Evolutionary conservation across 2,113 vertebrate genomes (phyloP), one percentile per base, ranked within the genome.

Genomic region (Coryphaenoides rupestris): DNA sequence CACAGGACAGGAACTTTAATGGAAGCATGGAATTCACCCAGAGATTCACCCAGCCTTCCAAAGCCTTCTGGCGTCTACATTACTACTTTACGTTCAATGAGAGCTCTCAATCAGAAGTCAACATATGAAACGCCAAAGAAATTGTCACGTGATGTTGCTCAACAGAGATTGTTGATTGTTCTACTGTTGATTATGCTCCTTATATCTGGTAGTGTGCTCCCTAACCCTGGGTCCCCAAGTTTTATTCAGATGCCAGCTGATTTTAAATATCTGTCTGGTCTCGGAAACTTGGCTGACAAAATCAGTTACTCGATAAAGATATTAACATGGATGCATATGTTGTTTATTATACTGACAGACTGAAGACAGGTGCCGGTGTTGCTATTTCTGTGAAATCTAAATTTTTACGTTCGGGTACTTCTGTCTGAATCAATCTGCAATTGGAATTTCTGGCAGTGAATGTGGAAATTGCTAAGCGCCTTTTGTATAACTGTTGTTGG

Each of bases 371-470:
- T 52, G 49, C 10, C 2, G 6, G 49, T 52, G 49, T 13, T 16
- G 49, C 49, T n/a, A 52, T 52, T 6, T 52, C 12, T 16, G 49
- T 52, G 49, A 52, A 13, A 52, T 52, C 49, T 3, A n/a, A 52
- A 52, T 52, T n/a, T n/a, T n/a, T 16, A 52, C 6, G 49, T 52
- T 16, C 12, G 49, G 49, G 49, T 52, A 16, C 3, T 52, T 52
- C 10, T 3, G 49, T 6, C 49, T 52, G 6, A 52, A 52, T 52
- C 49, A 52, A 52, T 52, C 49, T 52, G 49, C 49, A 52, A 52
- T n/a, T 52, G 17, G 49, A 52, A 52, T 52, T 52, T 52, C 49
- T 52, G 49, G 49, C 49, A 52, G 49, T 52, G 49, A 52, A 52
- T 52, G 49, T 52, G 49, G 15, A n/a, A 52, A 52, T n/a, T 52